Evolutionary conservation across 2,888 invertebrate genomes (phyloP), one percentile per base, ranked within the genome.

Genomic region (Baccha elongata): DNA sequence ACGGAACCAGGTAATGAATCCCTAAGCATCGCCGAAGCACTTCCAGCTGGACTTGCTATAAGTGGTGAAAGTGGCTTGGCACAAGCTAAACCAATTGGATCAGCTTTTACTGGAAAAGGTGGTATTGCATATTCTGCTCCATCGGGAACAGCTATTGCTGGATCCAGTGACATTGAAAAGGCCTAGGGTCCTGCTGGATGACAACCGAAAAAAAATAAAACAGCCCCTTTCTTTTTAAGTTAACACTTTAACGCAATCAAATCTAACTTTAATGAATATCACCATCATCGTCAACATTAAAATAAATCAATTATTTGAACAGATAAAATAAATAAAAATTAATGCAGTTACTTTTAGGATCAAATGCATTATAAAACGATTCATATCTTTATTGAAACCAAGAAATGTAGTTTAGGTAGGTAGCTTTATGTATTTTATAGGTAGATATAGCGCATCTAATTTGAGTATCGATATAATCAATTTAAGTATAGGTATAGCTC

Each of bases 21-120:
- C 21, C 3, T 44, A 2, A 68, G 37, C n/a, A 37, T 73, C 50
- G 91, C 92, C 0, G 88, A 92, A 19, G 90, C 92, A 0, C 91
- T 91, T 79, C 92, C 93, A n/a, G 88, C 90, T 68, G 92, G 92
- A 13, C 92, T 92, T 6, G 92, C 92, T 2, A 90, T 92, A 13
- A 92, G 92, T 19, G 92, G 85, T 13, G 73, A 75, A 65, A 68
- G 72, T 8, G 75, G 68, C 2, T 62, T 60, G 7, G 53, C 78
- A 37, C 73, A 74, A 23, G 44, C 79, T n/a, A 73, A 71, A 64
- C 79, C 79, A 15, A 53, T 75, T 32, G 81, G 89, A 7, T 92
- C 92, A 10, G 92, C 92, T 1, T 87, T 92, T 19, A 92, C 91
- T 17, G 92, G 92, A 26, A 90, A 90, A 68, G 91, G 90, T 71